These are phyloP conservation scores for Brachionus koreanus DNA, from an alignment of 1,140 invertebrate species.

Conservation along the genomic window DNA sequence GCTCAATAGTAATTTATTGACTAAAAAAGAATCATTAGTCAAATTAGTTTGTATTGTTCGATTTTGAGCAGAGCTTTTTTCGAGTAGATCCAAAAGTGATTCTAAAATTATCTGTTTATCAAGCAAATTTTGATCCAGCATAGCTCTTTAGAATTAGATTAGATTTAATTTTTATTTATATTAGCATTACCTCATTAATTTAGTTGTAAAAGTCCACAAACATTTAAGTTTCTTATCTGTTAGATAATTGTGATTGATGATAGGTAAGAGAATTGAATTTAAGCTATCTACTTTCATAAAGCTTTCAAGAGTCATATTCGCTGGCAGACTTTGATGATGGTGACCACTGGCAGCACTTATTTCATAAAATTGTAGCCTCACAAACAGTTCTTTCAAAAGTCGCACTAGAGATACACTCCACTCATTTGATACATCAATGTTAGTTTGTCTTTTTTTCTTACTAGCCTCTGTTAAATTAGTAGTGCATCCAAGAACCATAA, in stretches of 20 bases:
- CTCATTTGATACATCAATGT: slow-evolving; percentile 20
- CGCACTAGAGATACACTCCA: slow-evolving; percentile 33
- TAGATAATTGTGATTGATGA: slow-evolving; percentile 15
- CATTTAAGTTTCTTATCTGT: slow-evolving; percentile 29
- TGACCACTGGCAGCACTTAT: neutral
- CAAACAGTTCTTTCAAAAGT: neutral
- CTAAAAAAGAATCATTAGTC: neutral
- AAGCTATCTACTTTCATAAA: slow-evolving; percentile 43
- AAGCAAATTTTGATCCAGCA: slow-evolving; percentile 44
- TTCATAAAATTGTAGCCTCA: slow-evolving; percentile 14
- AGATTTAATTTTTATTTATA: too few relatives aligned
- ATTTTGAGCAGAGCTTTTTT: neutral
- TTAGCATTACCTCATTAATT: neutral
- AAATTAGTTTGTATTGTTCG: neutral
- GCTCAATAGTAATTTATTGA: neutral
- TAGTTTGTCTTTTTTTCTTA: slow-evolving; percentile 41
- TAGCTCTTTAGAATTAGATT: too few relatives aligned
- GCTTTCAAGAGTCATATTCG: neutral
- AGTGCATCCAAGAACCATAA: slow-evolving; percentile 35
- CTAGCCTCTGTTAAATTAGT: slow-evolving; percentile 10
- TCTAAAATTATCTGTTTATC: slow-evolving; percentile 38
- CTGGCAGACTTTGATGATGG: neutral
- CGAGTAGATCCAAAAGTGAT: slow-evolving; percentile 19
- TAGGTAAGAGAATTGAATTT: slow-evolving; percentile 15
- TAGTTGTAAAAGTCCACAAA: slow-evolving; percentile 13